Evolutionary conservation across 2,797 vertebrate species (phyloP), one percentile per base, ranked within the genome.

Genomic region (Syndactyla subalaris): DNA sequence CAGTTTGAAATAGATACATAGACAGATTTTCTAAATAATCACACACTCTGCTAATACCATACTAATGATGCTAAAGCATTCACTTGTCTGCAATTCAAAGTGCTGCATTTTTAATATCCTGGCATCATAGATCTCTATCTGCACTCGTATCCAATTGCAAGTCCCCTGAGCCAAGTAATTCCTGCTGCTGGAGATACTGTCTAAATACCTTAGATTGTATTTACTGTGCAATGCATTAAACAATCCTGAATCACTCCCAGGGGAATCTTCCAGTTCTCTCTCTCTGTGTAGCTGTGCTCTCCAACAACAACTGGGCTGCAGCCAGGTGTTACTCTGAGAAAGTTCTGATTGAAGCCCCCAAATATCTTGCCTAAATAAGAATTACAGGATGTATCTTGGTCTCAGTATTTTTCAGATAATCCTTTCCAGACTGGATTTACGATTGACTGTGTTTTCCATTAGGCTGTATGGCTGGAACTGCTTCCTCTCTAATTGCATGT

Each of bases 221-320:
- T 97, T 96, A 92, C 89, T 88, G 82, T 93, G 95, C 70, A 89
- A 77, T 83, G 38, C 66, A 83, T 94, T 96, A 95, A 96, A 54
- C 87, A 80, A 48, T 77, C 58, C 72, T 61, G 41, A 91, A 94
- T 89, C 43, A 30, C 68, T 91, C 92, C 54, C 91, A 45, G 54
- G 75, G 58, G 93, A 85, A 76, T 82, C 52, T 78, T 91, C 45
- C 43, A 58, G 49, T 78, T 88, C n/a, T 68, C 24, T 77, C 2
- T 48, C 20, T 45, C 29, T 59, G 15, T 80, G 52, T 20, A 77
- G 14, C 63, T 78, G 43, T 34, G 84, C 71, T 95, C 45, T 89
- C 67, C 46, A 88, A 78, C 39, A 88, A 10, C 16, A 75, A 27
- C 36, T 72, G 58, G 87, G 58, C 54, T 45, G 8, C 59, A 85